Evolutionary conservation across 2,888 invertebrate genomes (phyloP), one percentile per base, ranked within the genome.

Genomic region (Drosophila birchii): DNA sequence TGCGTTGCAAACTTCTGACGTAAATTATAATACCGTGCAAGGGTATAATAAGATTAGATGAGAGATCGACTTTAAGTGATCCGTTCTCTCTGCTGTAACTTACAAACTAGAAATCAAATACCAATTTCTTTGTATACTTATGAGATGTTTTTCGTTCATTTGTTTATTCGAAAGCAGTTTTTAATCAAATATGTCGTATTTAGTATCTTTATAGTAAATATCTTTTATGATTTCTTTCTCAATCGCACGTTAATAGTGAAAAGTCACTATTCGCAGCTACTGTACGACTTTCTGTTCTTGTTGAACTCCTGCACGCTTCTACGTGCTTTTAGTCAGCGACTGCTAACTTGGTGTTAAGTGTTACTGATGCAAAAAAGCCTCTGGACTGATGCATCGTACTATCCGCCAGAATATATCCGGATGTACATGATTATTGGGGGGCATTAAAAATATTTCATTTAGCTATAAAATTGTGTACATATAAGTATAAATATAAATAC

Each of bases 401-500:
- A 82, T 75, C 53, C 57, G 26, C 29, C 16, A 14, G n/a, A 62
- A 20, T 43, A 34, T 64, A 41, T 23, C 38, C 61, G 55, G 68
- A 63, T 75, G 29, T 29, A 34, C 18, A 51, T 20, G 16, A 39
- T 64, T 44, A 20, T 47, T 49, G 55, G 34, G 34, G 39, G 59
- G 71, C 75, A 76, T 68, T 62, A 75, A 86, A 78, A 78, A 84
- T 69, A 78, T 86, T 86, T 84, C 80, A 88, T 88, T 86, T 88
- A 81, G 78, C 86, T 86, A 88, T 84, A 86, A 86, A 88, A 84
- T 81, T 81, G 80, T 88, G 84, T 86, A 86, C 81, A 84, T 51
- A 51, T 86, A 78, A 78, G 57, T 76, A 81, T 88, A 78, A 78
- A 90, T 88, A 84, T 88, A 87, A 88, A 88, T 88, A 90, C 88